Conservation (phyloP, 2,113 vertebrate species). For the Anguilla rostrata region DNA sequence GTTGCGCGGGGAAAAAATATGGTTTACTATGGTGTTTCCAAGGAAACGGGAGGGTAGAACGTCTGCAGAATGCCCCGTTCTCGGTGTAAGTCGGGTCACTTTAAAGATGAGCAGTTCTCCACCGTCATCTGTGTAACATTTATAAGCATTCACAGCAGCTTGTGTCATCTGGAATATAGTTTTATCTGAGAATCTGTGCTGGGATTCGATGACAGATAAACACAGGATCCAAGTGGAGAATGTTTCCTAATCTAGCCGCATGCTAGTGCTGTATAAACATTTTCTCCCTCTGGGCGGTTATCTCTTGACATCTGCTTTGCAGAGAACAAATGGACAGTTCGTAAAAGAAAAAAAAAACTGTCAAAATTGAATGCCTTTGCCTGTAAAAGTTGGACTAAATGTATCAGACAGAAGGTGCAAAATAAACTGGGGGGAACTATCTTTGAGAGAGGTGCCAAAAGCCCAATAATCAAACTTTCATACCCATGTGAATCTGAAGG, state of each 20-base stretch:
- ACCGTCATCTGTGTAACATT: background rate
- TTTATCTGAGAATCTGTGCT: slow-evolving; percentile 49
- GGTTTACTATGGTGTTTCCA: background rate
- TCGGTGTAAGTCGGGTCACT: background rate
- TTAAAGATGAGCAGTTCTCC: slow-evolving; percentile 29
- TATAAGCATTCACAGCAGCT: slow-evolving; percentile 38
- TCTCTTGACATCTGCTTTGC: background rate
- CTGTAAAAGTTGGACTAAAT: background rate
- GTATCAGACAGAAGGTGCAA: too few species aligned
- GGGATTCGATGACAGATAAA: slow-evolving; percentile 44
- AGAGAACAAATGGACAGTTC: background rate
- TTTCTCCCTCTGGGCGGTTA: background rate
- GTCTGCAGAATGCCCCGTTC: background rate
- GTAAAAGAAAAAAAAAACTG: background rate
- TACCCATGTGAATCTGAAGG: too few species aligned
- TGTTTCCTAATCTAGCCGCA: slow-evolving; percentile 12
- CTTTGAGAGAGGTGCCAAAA: too few species aligned
- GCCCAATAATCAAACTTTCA: too few species aligned
- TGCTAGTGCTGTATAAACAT: background rate
- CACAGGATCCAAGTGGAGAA: slow-evolving; percentile 11
- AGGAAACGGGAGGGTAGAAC: slow-evolving; percentile 6
- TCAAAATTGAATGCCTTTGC: background rate
- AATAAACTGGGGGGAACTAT: background rate
- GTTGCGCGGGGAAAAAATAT: background rate
- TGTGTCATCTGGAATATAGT: slow-evolving; percentile 42